Conservation (phyloP, 30 jellyfish, hydroid and myxozoan species). For the Hydra vulgaris region DNA sequence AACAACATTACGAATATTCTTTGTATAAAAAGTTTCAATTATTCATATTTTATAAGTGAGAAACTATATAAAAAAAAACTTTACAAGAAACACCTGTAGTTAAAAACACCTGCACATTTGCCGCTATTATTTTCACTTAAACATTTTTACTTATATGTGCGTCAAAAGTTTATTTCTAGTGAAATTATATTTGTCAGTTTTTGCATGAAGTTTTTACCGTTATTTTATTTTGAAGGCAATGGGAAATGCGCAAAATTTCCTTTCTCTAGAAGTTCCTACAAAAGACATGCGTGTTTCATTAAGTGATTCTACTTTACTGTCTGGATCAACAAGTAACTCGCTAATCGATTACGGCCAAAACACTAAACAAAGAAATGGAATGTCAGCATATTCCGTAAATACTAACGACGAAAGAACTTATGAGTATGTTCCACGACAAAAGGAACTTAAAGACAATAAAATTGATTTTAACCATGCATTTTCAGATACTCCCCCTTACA, state of each 20-base stretch:
- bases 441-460: not conserved
- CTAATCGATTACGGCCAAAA: not conserved
- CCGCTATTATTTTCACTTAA: not conserved
- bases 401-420: not conserved
- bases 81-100: not conserved
- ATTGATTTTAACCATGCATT: slow-evolving; percentile 4
- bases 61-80: not conserved
- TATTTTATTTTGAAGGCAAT: too few relatives aligned
- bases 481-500: not conserved
- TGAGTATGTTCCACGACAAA: not conserved
- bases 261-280: slow-evolving; percentile 13
- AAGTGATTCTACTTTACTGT: slow-evolving; percentile 22
- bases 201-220: not conserved
- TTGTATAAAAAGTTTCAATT: too few relatives aligned
- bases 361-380: not conserved
- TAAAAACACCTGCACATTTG: not conserved
- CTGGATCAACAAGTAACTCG: slow-evolving; percentile 4
- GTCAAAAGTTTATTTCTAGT: not conserved
- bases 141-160: not conserved
- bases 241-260: slow-evolving; percentile 23
- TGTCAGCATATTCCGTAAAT: not conserved
- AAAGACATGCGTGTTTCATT: slow-evolving; percentile 7
- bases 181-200: not conserved
- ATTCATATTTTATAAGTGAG: not conserved
- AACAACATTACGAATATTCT: too few relatives aligned